phyloP scores from a whole-genome alignment of 1,140 invertebrate genomes.

The Platorchestia sp. region DNA sequence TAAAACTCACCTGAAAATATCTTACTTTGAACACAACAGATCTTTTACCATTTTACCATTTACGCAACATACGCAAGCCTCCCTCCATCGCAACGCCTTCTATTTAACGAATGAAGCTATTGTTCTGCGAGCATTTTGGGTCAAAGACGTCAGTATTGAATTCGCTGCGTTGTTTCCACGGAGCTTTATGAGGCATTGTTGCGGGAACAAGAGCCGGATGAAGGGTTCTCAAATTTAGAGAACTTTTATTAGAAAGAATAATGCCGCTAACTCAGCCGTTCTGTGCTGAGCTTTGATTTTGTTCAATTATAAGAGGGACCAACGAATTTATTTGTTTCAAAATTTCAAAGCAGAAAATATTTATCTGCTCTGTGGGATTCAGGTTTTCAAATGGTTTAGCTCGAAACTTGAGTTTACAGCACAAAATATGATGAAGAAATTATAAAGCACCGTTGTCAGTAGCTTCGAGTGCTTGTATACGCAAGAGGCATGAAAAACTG shows the following conservation, averaged over 20 bases:
- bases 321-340: background rate
- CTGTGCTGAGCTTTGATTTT: background rate
- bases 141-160: background rate
- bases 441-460: too few relatives aligned
- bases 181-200: background rate
- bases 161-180: background rate
- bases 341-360: background rate
- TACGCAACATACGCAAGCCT: background rate
- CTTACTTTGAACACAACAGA: background rate
- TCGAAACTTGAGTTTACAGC: background rate
- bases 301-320: background rate
- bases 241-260: background rate
- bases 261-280: background rate
- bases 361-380: background rate
- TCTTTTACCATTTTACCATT: background rate
- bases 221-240: background rate
- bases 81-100: background rate
- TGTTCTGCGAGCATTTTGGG: background rate
- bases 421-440: too few relatives aligned
- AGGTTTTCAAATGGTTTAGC: background rate
- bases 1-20: background rate
- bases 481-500: too few relatives aligned
- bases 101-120: background rate
- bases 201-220: background rate
- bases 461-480: too few relatives aligned